phyloP scores from a whole-genome alignment of 2,113 vertebrate genomes.

The Taurulus bubalis region DNA sequence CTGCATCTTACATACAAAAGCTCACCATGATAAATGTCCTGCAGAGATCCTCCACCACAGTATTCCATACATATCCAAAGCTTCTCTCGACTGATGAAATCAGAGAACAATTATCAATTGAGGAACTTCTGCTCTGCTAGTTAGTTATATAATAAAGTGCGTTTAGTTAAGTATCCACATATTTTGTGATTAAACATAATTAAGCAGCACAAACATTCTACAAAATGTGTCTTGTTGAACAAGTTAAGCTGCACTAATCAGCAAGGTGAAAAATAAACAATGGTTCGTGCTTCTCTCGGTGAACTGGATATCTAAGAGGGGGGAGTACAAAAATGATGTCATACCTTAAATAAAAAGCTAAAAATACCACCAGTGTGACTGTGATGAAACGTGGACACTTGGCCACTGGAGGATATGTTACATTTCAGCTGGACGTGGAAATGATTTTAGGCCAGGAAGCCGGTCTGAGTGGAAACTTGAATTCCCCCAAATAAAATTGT shows the following conservation, averaged over 20 bases:
- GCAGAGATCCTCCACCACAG: constrained; percentile 95
- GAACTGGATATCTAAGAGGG: not conserved
- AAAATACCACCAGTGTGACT: constrained; percentile 11
- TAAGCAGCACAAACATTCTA: not conserved
- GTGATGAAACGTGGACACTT: constrained; percentile 9
- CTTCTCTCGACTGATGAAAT: constrained; percentile 90
- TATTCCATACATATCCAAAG: constrained; percentile 99
- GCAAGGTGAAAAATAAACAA: not conserved
- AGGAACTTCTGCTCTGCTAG: not conserved
- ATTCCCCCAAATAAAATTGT: constrained; percentile 2
- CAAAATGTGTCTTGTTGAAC: not conserved
- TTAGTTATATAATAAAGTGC: not conserved
- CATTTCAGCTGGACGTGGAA: constrained; percentile 15
- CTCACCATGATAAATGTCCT: constrained; percentile 95
- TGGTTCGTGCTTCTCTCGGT: not conserved
- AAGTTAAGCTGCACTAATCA: not conserved
- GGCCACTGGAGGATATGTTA: not conserved
- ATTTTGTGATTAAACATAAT: not conserved
- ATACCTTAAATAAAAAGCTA: not conserved
- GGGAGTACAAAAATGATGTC: not conserved
- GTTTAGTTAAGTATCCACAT: not conserved
- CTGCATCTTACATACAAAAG: not conserved
- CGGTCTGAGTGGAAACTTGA: not conserved
- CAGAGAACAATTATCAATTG: not conserved
- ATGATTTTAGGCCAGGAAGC: constrained; percentile 18